Evolutionary conservation across 2,888 invertebrate genomes (phyloP).

Genomic region (Stegana nigrithorax): DNA sequence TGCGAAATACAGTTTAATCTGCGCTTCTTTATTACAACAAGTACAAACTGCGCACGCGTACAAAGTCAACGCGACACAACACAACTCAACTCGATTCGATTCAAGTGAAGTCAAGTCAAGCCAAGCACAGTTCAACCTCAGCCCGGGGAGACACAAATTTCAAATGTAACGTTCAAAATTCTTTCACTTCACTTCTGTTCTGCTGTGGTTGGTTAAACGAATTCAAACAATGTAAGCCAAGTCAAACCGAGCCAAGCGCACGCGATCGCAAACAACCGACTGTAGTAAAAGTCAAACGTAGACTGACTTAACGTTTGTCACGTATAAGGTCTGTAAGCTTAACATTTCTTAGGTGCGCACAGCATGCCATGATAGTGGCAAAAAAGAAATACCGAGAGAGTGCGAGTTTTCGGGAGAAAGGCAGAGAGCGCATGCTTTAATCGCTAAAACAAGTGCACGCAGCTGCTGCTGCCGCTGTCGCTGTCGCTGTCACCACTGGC

Average conservation of each 20-base stretch:
- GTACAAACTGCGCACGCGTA: constrained; percentile 39
- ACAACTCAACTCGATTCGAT: no score
- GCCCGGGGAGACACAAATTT: no score
- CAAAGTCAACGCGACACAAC: constrained; percentile 13
- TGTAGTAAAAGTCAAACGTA: constrained; percentile 51
- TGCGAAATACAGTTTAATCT: constrained; percentile 7
- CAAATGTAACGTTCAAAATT: constrained; percentile 24
- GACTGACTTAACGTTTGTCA: no score
- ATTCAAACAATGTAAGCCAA: constrained; percentile 14
- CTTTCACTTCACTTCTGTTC: constrained; percentile 29
- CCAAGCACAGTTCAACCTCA: no score
- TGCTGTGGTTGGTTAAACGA: constrained; percentile 5
- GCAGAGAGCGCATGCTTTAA: constrained; percentile 22
- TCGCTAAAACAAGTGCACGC: not conserved
- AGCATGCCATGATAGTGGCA: no score
- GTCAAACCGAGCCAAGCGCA: constrained; percentile 15
- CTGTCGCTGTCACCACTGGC: constrained; percentile 16
- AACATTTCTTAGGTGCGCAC: no score
- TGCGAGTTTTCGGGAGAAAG: not conserved
- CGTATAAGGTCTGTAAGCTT: no score
- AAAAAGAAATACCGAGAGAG: no score
- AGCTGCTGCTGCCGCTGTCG: constrained; percentile 9
- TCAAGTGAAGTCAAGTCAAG: no score
- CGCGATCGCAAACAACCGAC: constrained; percentile 44
- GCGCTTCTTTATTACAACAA: no score